Evolutionary conservation across 2,113 vertebrate genomes (phyloP), one percentile per base, ranked within the genome.

Genomic region (Panthera tigris): DNA sequence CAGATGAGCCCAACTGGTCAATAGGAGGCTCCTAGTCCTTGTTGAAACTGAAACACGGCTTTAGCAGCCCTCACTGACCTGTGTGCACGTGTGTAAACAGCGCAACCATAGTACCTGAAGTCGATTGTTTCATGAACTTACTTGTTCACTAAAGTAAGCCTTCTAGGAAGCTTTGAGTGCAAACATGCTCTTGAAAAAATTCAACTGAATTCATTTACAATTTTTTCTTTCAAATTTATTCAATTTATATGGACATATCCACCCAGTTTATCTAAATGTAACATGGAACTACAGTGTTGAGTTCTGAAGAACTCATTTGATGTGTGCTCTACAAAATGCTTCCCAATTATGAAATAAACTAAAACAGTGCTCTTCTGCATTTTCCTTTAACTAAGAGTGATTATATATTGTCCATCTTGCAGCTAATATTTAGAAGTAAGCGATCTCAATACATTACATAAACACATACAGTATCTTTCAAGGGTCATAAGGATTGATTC

Each of bases 351-450:
- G 39, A 94, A 31, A 85, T 66, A 48, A n/a, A 73, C 73, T 66
- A 80, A 68, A 85, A 89, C 69, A 80, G 27, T 4, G n/a, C 33
- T 88, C 41, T 61, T 85, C 25, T 89, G 4, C 0, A 36, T 21
- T 91, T 82, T 66, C 13, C 18, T 41, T 95, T 86, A 55, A 83
- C 93, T 74, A 78, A 82, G 63, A 83, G 50, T 6, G 33, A 92
- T 86, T 57, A 79, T 27, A 41, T 71, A 41, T 55, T 78, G 15
- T 79, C 29, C 29, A 65, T 7, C 45, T 73, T 95, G 33, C 45
- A 80, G 36, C n/a, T 61, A 87, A 73, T 52, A 91, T 96, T 97
- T 94, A 45, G 36, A 93, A 96, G 82, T 81, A 89, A 92, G 31
- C 23, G 16, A 57, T 15, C 8, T 82, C 36, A 63, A 33, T 81